Percentiles rank a stretch among this genome's conserved stretches.
Evolutionary conservation across 1,140 invertebrate species (phyloP).

Genomic region (Penaeus japonicus): DNA sequence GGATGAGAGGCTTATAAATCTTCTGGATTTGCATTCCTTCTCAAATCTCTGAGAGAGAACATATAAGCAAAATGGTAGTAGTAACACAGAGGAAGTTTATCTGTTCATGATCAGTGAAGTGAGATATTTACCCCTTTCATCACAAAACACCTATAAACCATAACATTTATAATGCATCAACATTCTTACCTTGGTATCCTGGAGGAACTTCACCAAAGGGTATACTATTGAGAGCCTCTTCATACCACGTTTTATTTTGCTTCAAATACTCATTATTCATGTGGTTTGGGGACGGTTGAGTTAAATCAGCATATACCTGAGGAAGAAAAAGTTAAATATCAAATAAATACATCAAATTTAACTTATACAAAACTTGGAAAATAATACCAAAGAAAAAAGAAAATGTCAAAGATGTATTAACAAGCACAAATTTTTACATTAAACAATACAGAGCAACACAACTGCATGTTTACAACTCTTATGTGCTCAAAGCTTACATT

Average conservation of each 20-base stretch:
- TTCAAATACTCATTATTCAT: constrained; percentile 71
- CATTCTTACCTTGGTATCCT: constrained; percentile 72
- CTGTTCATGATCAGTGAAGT: no score
- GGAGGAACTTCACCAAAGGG: constrained; percentile 83
- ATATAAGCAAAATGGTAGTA: neutral
- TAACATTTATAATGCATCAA: neutral
- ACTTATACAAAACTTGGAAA: neutral
- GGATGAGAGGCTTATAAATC: neutral
- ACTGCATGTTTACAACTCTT: no score
- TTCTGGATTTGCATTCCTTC: neutral
- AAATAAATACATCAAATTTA: neutral
- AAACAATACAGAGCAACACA: no score
- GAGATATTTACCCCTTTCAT: neutral
- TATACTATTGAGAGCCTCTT: constrained; percentile 78
- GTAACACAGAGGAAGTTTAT: no score
- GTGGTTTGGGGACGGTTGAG: constrained; percentile 58
- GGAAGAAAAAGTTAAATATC: neutral
- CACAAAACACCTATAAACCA: constrained; percentile 3
- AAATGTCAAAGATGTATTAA: neutral
- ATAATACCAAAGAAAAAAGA: neutral
- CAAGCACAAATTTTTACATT: no score
- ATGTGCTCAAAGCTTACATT: constrained; percentile 65
- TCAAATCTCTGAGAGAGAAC: neutral
- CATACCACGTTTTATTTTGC: constrained; percentile 78
- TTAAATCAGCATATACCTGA: constrained; percentile 65